Evolutionary conservation across 2,888 invertebrate genomes (phyloP).

Genomic region (Lycophotia porphyrea): DNA sequence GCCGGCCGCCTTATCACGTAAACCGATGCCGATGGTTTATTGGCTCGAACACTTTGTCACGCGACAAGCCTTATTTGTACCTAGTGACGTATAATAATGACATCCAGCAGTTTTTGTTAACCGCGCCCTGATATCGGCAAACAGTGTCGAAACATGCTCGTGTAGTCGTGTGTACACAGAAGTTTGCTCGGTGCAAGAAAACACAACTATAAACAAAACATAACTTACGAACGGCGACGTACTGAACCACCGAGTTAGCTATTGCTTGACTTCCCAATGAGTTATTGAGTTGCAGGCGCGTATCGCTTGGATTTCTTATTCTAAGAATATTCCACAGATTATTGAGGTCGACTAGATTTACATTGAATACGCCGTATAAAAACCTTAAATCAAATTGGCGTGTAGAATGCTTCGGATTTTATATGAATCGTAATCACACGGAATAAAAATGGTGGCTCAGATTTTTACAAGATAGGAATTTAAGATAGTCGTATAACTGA

Average conservation of each 20-base stretch:
- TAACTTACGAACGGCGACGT: constrained; percentile 65
- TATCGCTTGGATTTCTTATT: constrained; percentile 64
- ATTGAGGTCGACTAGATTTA: constrained; percentile 59
- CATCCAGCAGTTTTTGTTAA: constrained; percentile 48
- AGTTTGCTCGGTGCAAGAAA: constrained; percentile 56
- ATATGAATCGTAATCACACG: constrained; percentile 53
- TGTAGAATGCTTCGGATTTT: constrained; percentile 52
- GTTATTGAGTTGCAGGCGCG: constrained; percentile 69
- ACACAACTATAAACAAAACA: no score
- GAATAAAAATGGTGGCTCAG: constrained; percentile 48
- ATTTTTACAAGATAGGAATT: constrained; percentile 43
- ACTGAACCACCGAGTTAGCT: constrained; percentile 66
- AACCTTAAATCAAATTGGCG: constrained; percentile 59
- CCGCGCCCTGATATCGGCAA: constrained; percentile 43
- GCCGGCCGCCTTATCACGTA: constrained; percentile 72
- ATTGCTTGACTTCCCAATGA: constrained; percentile 68
- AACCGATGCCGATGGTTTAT: constrained; percentile 75
- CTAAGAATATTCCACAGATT: constrained; percentile 60
- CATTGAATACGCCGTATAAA: constrained; percentile 53
- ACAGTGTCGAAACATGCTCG: constrained; percentile 43
- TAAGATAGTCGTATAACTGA: constrained; percentile 34
- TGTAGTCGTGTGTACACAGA: constrained; percentile 16
- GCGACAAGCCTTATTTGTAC: constrained; percentile 73
- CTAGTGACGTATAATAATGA: constrained; percentile 62
- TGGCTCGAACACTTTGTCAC: constrained; percentile 73